These are phyloP conservation scores for Python bivittatus DNA, from an alignment of 2,113 vertebrate genomes.

Conservation along the genomic window DNA sequence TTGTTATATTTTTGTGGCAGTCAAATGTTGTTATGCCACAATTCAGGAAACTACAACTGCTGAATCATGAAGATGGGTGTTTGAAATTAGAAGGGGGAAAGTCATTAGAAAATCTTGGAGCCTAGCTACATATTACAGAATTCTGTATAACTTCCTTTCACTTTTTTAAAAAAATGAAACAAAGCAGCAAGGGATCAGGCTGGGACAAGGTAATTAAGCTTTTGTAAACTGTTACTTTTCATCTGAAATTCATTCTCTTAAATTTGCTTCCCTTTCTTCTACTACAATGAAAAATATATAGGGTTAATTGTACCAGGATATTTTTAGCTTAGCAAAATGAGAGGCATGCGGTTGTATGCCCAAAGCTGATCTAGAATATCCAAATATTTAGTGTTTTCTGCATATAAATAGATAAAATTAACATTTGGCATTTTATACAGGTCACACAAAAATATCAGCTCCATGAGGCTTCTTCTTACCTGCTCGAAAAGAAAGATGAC, in stretches of 20 bases:
- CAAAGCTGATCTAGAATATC: background rate
- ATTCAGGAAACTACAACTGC: background rate
- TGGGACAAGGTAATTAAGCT: background rate
- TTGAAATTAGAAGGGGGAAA: background rate
- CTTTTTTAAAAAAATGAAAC: background rate
- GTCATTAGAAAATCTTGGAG: background rate
- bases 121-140: background rate
- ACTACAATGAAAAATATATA: background rate
- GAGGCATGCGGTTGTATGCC: background rate
- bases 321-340: background rate
- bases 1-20: background rate
- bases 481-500: constrained; percentile 93
- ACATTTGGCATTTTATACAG: constrained; percentile 68
- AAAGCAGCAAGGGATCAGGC: background rate
- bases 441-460: constrained; percentile 85
- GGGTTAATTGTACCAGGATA: background rate
- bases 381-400: background rate
- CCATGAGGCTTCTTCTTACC: constrained; percentile 84
- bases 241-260: background rate
- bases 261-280: background rate
- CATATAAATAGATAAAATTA: constrained; percentile 1
- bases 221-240: background rate
- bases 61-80: background rate
- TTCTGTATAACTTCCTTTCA: background rate
- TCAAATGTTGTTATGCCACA: background rate